Base-by-base conservation (phyloP, 92 coral and sea anemone species). In the Siderastrea siderea region DNA sequence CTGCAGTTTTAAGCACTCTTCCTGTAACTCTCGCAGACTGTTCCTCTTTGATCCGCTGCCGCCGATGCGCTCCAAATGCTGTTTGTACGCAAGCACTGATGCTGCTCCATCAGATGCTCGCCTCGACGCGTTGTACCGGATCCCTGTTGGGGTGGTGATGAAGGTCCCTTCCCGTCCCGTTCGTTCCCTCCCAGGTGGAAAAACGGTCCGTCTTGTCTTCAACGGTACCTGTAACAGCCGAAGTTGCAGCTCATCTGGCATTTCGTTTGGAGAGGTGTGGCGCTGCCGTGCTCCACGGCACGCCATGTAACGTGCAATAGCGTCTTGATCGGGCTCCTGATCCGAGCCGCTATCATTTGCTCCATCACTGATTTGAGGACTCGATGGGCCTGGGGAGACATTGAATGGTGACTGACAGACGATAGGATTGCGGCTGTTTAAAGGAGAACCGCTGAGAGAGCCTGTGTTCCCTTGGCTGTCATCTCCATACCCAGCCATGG, bases 61-160 rank as follows among this genome's bases (percentile, higher is more conserved):
- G 65, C 92, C 84, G 57, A 87, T 74, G 50, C 95, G 93, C 66
- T 98, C 99, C 48, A 98, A 85, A 86, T 98, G 98, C 86, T 98
- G 99, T 71, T 96, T 98, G 87, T 95, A 98, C 5, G 99, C 99
- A 57, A 98, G 95, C 60, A 98, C 94, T 10, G 99, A 94, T 45
- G 98, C 98, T 12, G 98, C 98, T 4, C 99, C 98, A 70, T 98
- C 99, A 2, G 99, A 98, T 10, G 99, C 99, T 52, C 99, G 90
- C 47, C 99, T 94, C 6, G 98, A 93, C 2, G 94, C 86, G 79
- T 96, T 93, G 74, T 96, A 94, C 19, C 96, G 88, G 72, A 98
- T 91, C 63, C 98, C 98, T 12, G 95, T 90, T 47, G 95, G 99
- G 26, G 98, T 93, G 7, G 98, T 90, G 50, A 94, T 92, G 73